Conservation (phyloP, 2,888 invertebrate genomes). For the Cynaeus angustus region DNA sequence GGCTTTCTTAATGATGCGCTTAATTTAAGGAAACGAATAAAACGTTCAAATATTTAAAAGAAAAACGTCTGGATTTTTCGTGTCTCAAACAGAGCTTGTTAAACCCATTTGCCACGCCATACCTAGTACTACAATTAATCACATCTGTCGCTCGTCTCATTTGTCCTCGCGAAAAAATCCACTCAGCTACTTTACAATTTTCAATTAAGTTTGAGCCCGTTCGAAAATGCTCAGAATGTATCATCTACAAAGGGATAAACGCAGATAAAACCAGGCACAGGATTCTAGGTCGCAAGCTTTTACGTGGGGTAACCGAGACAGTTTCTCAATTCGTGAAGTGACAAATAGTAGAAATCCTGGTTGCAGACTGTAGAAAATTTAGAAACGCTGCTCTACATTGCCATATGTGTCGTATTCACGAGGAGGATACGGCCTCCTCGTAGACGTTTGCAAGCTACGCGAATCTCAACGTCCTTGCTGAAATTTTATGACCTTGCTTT, state of each 20-base stretch:
- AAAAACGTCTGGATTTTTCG: conserved; percentile 50
- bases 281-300: conserved; percentile 22
- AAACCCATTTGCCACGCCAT: conserved; percentile 39
- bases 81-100: conserved; percentile 45
- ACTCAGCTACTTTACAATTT: conserved; percentile 35
- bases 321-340: conserved; percentile 50
- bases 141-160: conserved; percentile 16
- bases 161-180: conserved; percentile 30
- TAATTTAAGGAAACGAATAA: conserved; percentile 61
- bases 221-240: conserved; percentile 15
- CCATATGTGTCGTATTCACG: conserved; percentile 63
- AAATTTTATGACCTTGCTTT: conserved; percentile 54
- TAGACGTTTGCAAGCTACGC: conserved; percentile 57
- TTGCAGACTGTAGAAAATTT: conserved; percentile 54
- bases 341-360: conserved; percentile 58
- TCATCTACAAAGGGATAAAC: conserved; percentile 26
- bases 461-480: conserved; percentile 51
- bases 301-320: conserved; percentile 34
- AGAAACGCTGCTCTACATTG: conserved; percentile 55
- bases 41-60: conserved; percentile 60
- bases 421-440: conserved; percentile 53
- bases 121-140: conserved; percentile 41
- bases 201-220: conserved; percentile 27
- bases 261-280: conserved; percentile 22
- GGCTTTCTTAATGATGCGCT: conserved; percentile 63